Conservation (phyloP, 2,888 invertebrate genomes). For the Lycaena phlaeas region DNA sequence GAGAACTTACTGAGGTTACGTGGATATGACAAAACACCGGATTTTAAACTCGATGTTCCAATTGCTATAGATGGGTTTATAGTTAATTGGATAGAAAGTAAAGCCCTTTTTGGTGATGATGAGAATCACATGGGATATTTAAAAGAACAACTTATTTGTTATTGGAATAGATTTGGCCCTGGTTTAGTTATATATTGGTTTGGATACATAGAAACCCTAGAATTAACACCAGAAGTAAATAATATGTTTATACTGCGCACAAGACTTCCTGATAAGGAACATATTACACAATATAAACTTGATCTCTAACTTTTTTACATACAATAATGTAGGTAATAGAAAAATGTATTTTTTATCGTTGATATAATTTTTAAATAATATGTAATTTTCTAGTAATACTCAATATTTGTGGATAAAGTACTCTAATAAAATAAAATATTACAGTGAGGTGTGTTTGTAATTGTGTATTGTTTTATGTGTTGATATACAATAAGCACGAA, state of each 20-base stretch:
- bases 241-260: conserved; percentile 71
- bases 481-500: too few species aligned
- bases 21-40: conserved; percentile 97
- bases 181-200: conserved; percentile 97
- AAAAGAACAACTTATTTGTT: conserved; percentile 88
- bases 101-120: conserved; percentile 93
- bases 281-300: conserved; percentile 59
- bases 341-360: too few species aligned
- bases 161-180: conserved; percentile 95
- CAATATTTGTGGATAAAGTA: too few species aligned
- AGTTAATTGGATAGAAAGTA: conserved; percentile 97
- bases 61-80: conserved; percentile 88
- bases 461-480: too few species aligned
- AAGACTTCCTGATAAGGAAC: conserved; percentile 63
- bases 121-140: conserved; percentile 86
- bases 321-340: background rate
- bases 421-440: too few species aligned
- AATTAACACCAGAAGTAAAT: conserved; percentile 77
- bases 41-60: conserved; percentile 91
- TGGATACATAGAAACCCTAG: conserved; percentile 83
- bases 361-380: too few species aligned
- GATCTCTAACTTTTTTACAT: conserved; percentile 26
- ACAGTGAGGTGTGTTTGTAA: too few species aligned
- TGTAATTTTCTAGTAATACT: too few species aligned
- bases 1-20: conserved; percentile 85